These are phyloP conservation scores for Cephalopholis sonnerati DNA, from an alignment of 2,113 vertebrate species.

Conservation along the genomic window DNA sequence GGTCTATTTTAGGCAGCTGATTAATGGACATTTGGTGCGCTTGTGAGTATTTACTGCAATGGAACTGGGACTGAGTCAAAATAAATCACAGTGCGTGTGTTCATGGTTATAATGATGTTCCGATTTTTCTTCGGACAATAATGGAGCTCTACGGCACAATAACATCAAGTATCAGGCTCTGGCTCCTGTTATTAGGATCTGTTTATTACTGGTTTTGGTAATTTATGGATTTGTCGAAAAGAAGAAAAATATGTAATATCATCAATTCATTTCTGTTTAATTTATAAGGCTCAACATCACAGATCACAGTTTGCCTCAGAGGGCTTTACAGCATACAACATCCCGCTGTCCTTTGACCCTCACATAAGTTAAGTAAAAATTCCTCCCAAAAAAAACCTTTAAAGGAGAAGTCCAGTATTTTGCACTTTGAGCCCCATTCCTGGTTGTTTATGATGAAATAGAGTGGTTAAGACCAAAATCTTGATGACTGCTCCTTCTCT, in stretches of 20 bases:
- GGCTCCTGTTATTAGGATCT: background rate
- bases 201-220: background rate
- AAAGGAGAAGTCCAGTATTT: background rate
- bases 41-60: background rate
- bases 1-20: background rate
- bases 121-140: background rate
- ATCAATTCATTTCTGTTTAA: too few species aligned
- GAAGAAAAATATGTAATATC: too few species aligned
- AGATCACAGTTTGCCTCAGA: too few species aligned
- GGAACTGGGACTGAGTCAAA: background rate
- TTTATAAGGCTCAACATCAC: too few species aligned
- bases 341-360: too few species aligned
- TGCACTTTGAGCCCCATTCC: too few species aligned
- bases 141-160: background rate
- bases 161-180: background rate
- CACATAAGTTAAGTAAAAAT: too few species aligned
- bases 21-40: background rate
- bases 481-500: too few species aligned
- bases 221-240: background rate
- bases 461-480: too few species aligned
- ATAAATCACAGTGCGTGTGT: background rate
- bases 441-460: too few species aligned
- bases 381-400: too few species aligned
- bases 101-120: background rate
- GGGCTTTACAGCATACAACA: too few species aligned